Evolutionary conservation across 2,888 invertebrate genomes (phyloP).

Genomic region (Drosophila neotestacea): DNA sequence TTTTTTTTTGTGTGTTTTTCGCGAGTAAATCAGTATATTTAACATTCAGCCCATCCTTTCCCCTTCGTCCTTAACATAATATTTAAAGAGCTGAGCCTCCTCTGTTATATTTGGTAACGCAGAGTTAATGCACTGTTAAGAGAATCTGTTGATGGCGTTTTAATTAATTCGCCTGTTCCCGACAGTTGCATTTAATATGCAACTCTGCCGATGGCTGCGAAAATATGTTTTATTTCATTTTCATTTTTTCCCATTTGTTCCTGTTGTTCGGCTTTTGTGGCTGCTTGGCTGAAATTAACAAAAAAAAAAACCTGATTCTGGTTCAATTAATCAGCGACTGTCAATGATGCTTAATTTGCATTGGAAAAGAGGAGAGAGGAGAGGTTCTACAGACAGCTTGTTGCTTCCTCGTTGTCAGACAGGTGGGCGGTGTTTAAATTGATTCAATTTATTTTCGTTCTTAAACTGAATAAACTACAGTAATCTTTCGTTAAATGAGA

Average conservation of each 20-base stretch:
- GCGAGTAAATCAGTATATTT: not conserved
- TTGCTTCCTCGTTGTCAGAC: constrained; percentile 43
- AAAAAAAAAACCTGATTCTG: constrained; percentile 56
- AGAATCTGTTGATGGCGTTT: constrained; percentile 42
- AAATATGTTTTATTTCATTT: constrained; percentile 50
- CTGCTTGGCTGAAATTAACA: constrained; percentile 54
- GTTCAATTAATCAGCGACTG: constrained; percentile 75
- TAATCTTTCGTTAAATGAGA: not conserved
- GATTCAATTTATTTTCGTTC: constrained; percentile 18
- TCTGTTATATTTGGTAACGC: constrained; percentile 1
- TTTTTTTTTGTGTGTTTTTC: too few relatives aligned
- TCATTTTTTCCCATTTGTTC: constrained; percentile 33
- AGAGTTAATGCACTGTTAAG: constrained; percentile 27
- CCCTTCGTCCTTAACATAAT: not conserved
- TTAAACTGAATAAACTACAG: constrained; percentile 3
- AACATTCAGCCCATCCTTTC: not conserved
- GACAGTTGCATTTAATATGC: constrained; percentile 68
- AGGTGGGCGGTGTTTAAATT: constrained; percentile 22
- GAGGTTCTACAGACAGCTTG: constrained; percentile 24
- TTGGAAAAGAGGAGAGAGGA: constrained; percentile 3
- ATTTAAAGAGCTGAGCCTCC: not conserved
- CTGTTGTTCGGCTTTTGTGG: constrained; percentile 4
- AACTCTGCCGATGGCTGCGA: constrained; percentile 20
- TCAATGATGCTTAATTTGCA: constrained; percentile 73
- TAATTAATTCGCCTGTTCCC: constrained; percentile 57